Conservation (phyloP, 2,113 vertebrate species). For the Sylvilagus bachmani region DNA sequence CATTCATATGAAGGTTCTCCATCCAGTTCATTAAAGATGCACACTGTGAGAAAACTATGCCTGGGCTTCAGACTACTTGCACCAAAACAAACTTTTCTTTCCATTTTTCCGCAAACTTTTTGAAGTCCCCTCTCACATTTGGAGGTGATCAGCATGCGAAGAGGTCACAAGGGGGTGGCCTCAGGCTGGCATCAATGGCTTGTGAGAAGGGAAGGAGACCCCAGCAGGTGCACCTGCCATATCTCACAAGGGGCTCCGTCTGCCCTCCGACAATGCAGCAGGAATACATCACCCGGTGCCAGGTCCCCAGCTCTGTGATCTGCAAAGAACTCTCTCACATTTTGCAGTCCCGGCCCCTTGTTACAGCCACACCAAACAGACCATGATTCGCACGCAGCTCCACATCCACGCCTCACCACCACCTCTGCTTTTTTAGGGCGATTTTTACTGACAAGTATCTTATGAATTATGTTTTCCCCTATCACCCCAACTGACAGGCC, state of each 20-base stretch:
- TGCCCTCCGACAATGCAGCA: background rate
- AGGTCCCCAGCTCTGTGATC: no score
- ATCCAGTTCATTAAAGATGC: no score
- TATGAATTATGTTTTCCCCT: background rate
- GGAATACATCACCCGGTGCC: background rate
- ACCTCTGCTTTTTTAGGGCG: background rate
- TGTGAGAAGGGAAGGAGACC: background rate
- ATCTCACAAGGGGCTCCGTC: background rate
- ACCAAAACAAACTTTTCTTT: no score
- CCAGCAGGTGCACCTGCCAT: background rate
- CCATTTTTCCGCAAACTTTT: no score
- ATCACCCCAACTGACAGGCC: background rate
- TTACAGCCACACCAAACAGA: background rate
- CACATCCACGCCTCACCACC: background rate
- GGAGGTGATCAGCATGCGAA: background rate
- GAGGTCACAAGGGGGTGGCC: background rate
- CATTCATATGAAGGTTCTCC: no score
- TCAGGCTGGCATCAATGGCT: background rate
- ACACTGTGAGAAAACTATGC: no score
- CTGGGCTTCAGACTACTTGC: no score
- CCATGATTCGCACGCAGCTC: background rate
- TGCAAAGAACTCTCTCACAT: no score
- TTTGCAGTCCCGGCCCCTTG: background rate
- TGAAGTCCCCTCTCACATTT: no score
- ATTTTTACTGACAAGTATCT: constrained; percentile 43